Evolutionary conservation across 2,888 invertebrate species (phyloP), one percentile per base, ranked within the genome.

Genomic region (Podabrus alpinus): DNA sequence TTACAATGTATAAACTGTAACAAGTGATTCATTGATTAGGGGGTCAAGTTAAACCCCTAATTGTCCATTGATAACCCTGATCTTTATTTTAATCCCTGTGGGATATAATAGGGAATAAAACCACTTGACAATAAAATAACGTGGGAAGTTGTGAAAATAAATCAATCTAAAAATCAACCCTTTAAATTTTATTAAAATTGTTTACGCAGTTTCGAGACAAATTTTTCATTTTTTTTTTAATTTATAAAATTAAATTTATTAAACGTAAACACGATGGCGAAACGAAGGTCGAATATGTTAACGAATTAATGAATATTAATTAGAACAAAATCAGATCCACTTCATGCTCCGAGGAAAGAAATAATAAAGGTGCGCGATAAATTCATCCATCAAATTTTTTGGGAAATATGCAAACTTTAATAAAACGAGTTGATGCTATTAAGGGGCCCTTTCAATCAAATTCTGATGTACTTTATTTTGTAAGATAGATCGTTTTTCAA

Each of bases 51-150:
- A 17, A 64, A 17, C 62, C 62, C 21, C 62, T n/a, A 64, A 64
- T 64, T 64, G 62, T 64, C 62, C 19, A 64, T 64, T 64, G 62
- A 64, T 64, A 64, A 4, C 62, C 21, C 19, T 16, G 62, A 64
- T 64, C 62, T 64, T 64, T 64, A 64, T 21, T 64, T 19, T 64
- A 64, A 64, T 64, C 62, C 62, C 62, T 64, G 62, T 64, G 62
- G 62, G 62, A 64, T 64, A n/a, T 64, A n/a, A 64, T 21, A n/a
- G n/a, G 62, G 21, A 64, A 64, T 21, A 19, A 64, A 64, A 64
- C 17, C 62, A 64, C 62, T 64, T 64, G 62, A 64, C 62, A 64
- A 64, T 64, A 64, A 64, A 64, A 64, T 19, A 64, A 64, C 62
- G 62, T 64, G 62, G 62, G 62, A 64, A 64, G 62, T 64, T 64